Conservation (phyloP, 1,140 invertebrate species). For the Oreohelix idahoensis region DNA sequence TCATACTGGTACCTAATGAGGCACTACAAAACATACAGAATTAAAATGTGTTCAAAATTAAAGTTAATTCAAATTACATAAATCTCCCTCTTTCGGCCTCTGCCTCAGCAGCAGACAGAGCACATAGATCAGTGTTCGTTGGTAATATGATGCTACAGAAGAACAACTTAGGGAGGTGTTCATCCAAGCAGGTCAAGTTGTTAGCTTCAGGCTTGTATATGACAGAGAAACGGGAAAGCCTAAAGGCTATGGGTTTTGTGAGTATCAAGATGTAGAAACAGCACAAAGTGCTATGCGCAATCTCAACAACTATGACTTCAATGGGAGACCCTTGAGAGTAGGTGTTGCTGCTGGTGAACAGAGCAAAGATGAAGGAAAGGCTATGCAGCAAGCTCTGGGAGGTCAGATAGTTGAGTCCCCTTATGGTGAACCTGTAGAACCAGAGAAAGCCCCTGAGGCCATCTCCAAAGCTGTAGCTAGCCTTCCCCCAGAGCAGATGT, state of each 20-base stretch:
- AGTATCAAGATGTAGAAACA: slow-evolving; percentile 98
- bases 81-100: slow-evolving; percentile 16
- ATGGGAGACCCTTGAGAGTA: slow-evolving; percentile 93
- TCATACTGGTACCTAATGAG: no score
- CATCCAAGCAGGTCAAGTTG: slow-evolving; percentile 95
- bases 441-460: slow-evolving; percentile 96
- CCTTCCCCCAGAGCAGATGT: slow-evolving; percentile 99
- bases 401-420: slow-evolving; percentile 73
- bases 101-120: slow-evolving; percentile 61
- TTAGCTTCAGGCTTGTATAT: slow-evolving; percentile 98
- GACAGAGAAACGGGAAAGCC: slow-evolving; percentile 99
- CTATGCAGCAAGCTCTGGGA: slow-evolving; percentile 74
- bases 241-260: slow-evolving; percentile 99
- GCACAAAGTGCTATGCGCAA: slow-evolving; percentile 98
- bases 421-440: slow-evolving; percentile 75
- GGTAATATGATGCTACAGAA: slow-evolving; percentile 95
- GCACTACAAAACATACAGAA: no score
- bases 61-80: no score
- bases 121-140: slow-evolving; percentile 69
- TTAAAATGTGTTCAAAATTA: no score
- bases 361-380: slow-evolving; percentile 96
- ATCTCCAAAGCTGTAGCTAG: slow-evolving; percentile 93
- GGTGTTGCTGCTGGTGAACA: slow-evolving; percentile 99
- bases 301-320: slow-evolving; percentile 97
- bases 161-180: slow-evolving; percentile 99